phyloP scores from a whole-genome alignment of 2,113 vertebrate species.

The Aptenodytes patagonicus region DNA sequence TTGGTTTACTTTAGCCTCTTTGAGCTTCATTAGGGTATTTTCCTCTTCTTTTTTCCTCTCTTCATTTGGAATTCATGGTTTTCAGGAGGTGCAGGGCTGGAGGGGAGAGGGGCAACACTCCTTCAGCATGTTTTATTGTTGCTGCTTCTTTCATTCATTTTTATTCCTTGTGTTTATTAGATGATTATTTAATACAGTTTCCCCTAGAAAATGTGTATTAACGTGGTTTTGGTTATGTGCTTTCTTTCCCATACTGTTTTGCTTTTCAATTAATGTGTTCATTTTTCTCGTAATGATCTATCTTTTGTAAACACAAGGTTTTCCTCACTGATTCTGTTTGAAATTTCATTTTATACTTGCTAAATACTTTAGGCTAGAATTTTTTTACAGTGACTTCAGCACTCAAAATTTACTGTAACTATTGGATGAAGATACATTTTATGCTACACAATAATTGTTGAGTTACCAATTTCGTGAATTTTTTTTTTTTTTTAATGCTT shows the following conservation, averaged over 20 bases:
- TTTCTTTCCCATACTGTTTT: background rate
- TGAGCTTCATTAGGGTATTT: background rate
- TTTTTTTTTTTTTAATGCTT: background rate
- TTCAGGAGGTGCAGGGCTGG: background rate
- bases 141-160: background rate
- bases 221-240: background rate
- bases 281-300: background rate
- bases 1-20: background rate
- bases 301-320: background rate
- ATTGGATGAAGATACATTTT: background rate
- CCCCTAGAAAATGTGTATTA: background rate
- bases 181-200: background rate
- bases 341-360: background rate
- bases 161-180: background rate
- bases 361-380: background rate
- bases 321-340: background rate
- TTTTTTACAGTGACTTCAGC: too few species aligned
- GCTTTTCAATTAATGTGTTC: background rate
- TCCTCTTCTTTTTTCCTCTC: background rate
- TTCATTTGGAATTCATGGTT: background rate
- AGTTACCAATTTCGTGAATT: background rate
- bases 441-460: background rate
- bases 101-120: background rate
- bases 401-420: background rate
- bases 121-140: background rate